Percentiles rank a stretch among this genome's conserved stretches.
These are phyloP conservation scores for Pandemis heparana DNA, from an alignment of 2,888 invertebrate species.

Conservation along the genomic window DNA sequence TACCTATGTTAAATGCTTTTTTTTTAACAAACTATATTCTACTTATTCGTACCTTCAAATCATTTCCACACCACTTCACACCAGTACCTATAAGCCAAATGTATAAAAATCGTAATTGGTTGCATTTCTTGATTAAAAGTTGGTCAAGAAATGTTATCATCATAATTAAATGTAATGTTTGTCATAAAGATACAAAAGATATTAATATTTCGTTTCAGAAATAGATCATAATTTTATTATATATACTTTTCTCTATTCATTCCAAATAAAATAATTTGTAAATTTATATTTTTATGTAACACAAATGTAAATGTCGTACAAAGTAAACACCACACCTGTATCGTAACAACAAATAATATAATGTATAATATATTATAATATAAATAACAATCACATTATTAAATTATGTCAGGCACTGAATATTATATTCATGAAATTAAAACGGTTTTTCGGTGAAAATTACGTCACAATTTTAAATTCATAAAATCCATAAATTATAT, in stretches of 20 bases:
- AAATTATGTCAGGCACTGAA: conserved; percentile 29
- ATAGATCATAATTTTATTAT: not conserved
- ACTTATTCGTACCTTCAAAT: no score
- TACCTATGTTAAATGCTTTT: no score
- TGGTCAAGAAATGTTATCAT: not conserved
- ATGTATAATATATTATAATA: conserved; percentile 33
- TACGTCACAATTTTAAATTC: not conserved
- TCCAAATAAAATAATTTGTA: conserved; percentile 30
- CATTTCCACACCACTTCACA: not conserved
- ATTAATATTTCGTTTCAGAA: not conserved
- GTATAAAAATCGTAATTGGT: not conserved
- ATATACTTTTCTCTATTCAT: conserved; percentile 17
- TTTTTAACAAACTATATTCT: no score
- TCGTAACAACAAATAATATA: conserved; percentile 38
- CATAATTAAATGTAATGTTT: not conserved
- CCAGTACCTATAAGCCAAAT: no score
- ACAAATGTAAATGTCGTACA: not conserved
- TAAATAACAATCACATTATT: conserved; percentile 37
- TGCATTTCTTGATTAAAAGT: not conserved
- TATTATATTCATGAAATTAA: not conserved
- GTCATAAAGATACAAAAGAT: not conserved
- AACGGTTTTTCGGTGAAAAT: not conserved
- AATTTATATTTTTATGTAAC: not conserved
- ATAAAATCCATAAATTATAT: no score
- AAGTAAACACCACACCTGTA: conserved; percentile 1